These are phyloP conservation scores for Catocala nupta DNA, from an alignment of 2,888 invertebrate species.

Conservation along the genomic window DNA sequence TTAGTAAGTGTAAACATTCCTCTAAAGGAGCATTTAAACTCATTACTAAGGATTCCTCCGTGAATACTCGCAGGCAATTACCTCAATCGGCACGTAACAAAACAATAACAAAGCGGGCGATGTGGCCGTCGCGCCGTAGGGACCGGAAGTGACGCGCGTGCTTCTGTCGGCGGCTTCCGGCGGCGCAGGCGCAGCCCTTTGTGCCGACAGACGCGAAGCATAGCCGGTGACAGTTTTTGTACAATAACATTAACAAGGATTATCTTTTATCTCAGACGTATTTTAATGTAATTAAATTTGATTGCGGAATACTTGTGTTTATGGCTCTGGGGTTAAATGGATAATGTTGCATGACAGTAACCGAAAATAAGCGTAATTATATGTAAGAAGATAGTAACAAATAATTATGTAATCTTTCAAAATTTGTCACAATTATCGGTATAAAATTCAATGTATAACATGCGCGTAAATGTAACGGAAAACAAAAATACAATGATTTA, in stretches of 20 bases:
- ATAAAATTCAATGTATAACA: no score
- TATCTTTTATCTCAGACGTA: neutral
- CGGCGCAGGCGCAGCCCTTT: slow-evolving; percentile 42
- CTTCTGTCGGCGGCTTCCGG: slow-evolving; percentile 44
- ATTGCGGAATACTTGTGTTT: no score
- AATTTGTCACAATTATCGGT: no score
- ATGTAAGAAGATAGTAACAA: no score
- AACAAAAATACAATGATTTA: no score
- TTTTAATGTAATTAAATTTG: no score
- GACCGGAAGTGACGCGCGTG: slow-evolving; percentile 50
- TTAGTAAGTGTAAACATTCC: slow-evolving; percentile 4
- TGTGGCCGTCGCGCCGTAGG: slow-evolving; percentile 12
- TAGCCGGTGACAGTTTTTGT: slow-evolving; percentile 13
- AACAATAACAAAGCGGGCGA: slow-evolving; percentile 47
- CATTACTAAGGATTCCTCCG: slow-evolving; percentile 15
- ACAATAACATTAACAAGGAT: slow-evolving; percentile 4
- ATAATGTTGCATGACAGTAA: no score
- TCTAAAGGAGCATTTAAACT: slow-evolving; percentile 4
- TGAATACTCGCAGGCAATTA: slow-evolving; percentile 18
- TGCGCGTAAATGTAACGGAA: no score
- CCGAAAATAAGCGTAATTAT: no score
- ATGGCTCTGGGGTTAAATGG: no score
- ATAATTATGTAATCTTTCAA: no score
- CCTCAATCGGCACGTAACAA: slow-evolving; percentile 25
- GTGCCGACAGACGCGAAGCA: slow-evolving; percentile 16